Evolutionary conservation across 2,888 invertebrate species (phyloP), one percentile per base, ranked within the genome.

Genomic region (Coleophora flavipennella): DNA sequence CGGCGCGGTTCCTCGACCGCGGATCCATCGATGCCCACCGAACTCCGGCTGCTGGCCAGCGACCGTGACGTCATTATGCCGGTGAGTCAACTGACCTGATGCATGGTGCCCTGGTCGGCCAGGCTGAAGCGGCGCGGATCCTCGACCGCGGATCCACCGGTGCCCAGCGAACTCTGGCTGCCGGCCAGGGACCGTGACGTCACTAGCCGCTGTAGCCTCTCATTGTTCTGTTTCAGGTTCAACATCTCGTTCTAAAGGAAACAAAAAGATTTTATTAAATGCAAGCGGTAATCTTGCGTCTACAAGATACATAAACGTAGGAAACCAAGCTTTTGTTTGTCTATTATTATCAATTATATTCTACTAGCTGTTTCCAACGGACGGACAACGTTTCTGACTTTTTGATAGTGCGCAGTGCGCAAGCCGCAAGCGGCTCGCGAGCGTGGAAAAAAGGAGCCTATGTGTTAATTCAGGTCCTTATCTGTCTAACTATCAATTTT

Each of bases 171-270:
- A 31, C 74, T 88, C 52, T 89, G 88, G 40, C 89, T 89, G 12
- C 89, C 89, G 4, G 88, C 89, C 44, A 89, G 59, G 1, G 89
- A 89, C 31, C 89, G 80, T 44, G 87, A 89, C 47, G 89, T 89
- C 39, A 97, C 95, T 67, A 97, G 83, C 59, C 95, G 89, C 65
- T 97, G 97, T 1, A 98, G 87, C 20, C 97, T 88, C 68, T 97
- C 96, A 72, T 99, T 98, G 78, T 99, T 98, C 60, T 97, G 96
- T 70, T 97, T 97, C 57, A 99, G 85, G 62, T 94, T 95, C 64
- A 96, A 87, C 96, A 99, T 98, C 83, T 99, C 98, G 71, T 91
- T 93, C 94, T 95, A 79, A 36, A 86, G 79, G 20, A 20, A 20
- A 20, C 20, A 3, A 20, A 20, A 20, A 20, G 3, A 4, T 4